Evolutionary conservation across 2,888 invertebrate genomes (phyloP), one percentile per base, ranked within the genome.

Genomic region (Agrochola lota): DNA sequence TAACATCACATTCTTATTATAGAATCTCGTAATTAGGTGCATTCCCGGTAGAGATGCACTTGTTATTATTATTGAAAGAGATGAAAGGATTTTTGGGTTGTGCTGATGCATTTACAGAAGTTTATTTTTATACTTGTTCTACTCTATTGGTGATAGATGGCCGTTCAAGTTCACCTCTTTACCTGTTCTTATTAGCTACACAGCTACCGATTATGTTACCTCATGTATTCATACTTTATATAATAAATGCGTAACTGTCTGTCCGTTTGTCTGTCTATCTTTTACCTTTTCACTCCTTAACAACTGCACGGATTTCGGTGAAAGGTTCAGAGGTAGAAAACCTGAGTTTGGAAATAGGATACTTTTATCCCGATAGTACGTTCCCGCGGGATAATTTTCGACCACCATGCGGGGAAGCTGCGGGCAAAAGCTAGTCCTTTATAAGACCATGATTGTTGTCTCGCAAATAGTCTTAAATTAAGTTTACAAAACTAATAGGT

Each of bases 401-500:
- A 49, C 49, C 7, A 20, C 6, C 6, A 49, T 17, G 49, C 17
- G 7, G 49, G 6, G 6, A 49, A 49, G 15, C 1, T 5, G 15
- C 15, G 15, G 15, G 0, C 15, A 49, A 49, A 49, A 49, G 49
- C 20, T 52, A 20, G 20, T 17, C 49, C 49, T 49, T 17, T 49
- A 49, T 49, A 49, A 20, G 20, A 49, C 49, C 52, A 55, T 55
- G n/a, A n/a, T 57, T 57, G 23, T 60, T 67, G 71, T 77, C 71
- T 52, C 26, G 66, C 8, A 55, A 63, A 64, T 35, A 40, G 12
- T n/a, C 5, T 60, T 71, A 55, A 67, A 63, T 72, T 15, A 55
- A 70, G 43, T 78, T 69, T 60, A 69, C 68, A 64, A 84, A 74
- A 74, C 46, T 68, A 26, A 64, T 43, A 52, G 55, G 1, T 43